Evolutionary conservation across 2,888 invertebrate species (phyloP).

Genomic region (Drosophila greeni): DNA sequence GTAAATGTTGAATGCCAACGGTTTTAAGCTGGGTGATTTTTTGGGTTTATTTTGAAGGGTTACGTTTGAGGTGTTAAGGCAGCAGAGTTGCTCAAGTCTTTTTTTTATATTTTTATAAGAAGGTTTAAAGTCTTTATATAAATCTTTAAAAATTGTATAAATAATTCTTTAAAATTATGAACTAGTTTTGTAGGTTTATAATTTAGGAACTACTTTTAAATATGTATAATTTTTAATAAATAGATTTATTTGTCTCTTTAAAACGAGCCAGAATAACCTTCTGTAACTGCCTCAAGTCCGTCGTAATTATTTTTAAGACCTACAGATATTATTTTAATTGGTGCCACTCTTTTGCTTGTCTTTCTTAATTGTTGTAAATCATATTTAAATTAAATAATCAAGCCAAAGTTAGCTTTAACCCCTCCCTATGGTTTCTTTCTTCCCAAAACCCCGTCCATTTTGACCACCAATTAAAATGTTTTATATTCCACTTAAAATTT

Average conservation of each 20-base stretch:
- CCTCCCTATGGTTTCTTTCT: neutral
- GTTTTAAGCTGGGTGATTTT: slow-evolving; percentile 28
- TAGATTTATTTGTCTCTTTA: neutral
- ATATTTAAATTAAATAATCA: slow-evolving; percentile 5
- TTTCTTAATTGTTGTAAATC: neutral
- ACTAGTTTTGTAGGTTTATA: neutral
- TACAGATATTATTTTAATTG: slow-evolving; percentile 1
- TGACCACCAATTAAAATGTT: slow-evolving; percentile 22
- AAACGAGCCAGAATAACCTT: neutral
- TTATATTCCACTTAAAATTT: slow-evolving; percentile 39
- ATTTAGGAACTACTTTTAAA: no score
- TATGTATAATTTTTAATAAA: no score
- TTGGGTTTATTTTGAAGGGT: slow-evolving; percentile 13
- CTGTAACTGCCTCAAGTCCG: neutral
- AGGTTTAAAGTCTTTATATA: neutral
- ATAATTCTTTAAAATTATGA: neutral
- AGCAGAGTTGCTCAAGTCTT: neutral
- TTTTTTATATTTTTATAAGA: no score
- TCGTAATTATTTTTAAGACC: neutral
- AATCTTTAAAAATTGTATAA: no score
- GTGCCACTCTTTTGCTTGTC: neutral
- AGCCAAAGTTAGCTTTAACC: neutral
- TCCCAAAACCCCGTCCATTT: neutral
- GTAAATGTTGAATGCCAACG: slow-evolving; percentile 37
- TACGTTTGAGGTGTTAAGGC: slow-evolving; percentile 6